Base-by-base conservation (phyloP, 2,113 vertebrate genomes). In the Addax nasomaculatus region DNA sequence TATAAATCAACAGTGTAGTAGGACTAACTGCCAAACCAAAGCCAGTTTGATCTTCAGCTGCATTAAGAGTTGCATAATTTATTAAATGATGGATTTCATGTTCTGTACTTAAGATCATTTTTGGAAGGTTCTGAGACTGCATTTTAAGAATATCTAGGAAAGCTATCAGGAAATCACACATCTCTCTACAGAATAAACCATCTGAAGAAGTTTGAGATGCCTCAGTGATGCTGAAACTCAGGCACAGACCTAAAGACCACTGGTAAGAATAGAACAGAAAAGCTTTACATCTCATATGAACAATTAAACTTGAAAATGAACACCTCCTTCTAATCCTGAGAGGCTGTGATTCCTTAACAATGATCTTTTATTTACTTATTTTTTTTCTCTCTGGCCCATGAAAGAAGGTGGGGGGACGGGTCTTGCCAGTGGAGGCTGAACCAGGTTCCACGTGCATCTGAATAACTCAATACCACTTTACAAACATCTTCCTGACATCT, bases 21-120 rank as follows among this genome's bases (percentile, higher is more conserved):
- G 9, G 45, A 62, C 55, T 29, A 33, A 36, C 60, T 89, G 93
- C 86, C 95, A 97, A 79, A 45, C 45, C 39, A 36, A 81, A 49
- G 64, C 30, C 83, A 85, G 51, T 23, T 85, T 93, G 70, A 73
- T 96, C 83, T 81, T 73, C 89, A 60, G 13, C 79, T 62, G 21
- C 92, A 92, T 86, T 91, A 92, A 90, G 53, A 84, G 43, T 86
- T 96, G 49, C 30, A 89, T 91, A 91, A 96, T 96, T 96, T 95
- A 81, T 78, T 81, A 93, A 93, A 95, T 17, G 55, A 70, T 85
- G 17, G 27, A 51, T 51, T 89, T 93, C 90, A 91, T 51, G 6
- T 16, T 85, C 85, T 93, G 33, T 85, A 36, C 51, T 70, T 86
- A 87, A 97, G 80, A 94, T 96, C 47, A 76, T 84, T 94, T 94